A percentile compares a stretch with the other conserved stretches of the same genome.
Evolutionary conservation across 1,140 invertebrate species (phyloP).

Genomic region (Pachypsylla venusta): DNA sequence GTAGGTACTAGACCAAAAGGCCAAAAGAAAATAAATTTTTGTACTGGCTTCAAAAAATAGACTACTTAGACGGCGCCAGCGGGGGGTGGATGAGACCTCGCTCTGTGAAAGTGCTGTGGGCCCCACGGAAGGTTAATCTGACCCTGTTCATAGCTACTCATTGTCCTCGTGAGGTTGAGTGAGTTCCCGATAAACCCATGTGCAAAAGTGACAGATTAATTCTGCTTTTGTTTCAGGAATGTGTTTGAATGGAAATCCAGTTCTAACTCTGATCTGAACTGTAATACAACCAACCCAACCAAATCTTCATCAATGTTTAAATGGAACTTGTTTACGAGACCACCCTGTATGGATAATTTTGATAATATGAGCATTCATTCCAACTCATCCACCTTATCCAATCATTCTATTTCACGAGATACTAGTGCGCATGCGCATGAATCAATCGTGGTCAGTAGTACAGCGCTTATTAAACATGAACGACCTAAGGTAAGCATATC

Average conservation of each 20-base stretch:
- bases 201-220: too few relatives aligned
- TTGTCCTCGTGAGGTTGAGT: too few relatives aligned
- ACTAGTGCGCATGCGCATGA: slow-evolving; percentile 24
- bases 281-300: not conserved
- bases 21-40: too few relatives aligned
- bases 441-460: slow-evolving; percentile 41
- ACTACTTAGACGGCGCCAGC: too few relatives aligned
- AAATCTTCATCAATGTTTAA: not conserved
- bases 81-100: too few relatives aligned
- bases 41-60: too few relatives aligned
- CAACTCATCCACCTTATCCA: slow-evolving; percentile 4
- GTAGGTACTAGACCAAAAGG: too few relatives aligned
- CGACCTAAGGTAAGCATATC: slow-evolving; percentile 35
- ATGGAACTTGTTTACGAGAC: not conserved
- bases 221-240: too few relatives aligned
- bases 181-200: too few relatives aligned
- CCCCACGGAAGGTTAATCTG: too few relatives aligned
- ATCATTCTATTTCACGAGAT: not conserved
- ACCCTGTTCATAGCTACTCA: too few relatives aligned
- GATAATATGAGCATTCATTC: not conserved
- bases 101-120: too few relatives aligned
- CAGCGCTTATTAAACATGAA: slow-evolving; percentile 41
- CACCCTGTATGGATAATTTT: not conserved
- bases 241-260: slow-evolving; percentile 3
- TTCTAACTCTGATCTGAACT: not conserved